A percentile compares a stretch with the other conserved stretches of the same genome.
Evolutionary conservation across 1,140 invertebrate species (phyloP).

Genomic region (Araneus ventricosus): DNA sequence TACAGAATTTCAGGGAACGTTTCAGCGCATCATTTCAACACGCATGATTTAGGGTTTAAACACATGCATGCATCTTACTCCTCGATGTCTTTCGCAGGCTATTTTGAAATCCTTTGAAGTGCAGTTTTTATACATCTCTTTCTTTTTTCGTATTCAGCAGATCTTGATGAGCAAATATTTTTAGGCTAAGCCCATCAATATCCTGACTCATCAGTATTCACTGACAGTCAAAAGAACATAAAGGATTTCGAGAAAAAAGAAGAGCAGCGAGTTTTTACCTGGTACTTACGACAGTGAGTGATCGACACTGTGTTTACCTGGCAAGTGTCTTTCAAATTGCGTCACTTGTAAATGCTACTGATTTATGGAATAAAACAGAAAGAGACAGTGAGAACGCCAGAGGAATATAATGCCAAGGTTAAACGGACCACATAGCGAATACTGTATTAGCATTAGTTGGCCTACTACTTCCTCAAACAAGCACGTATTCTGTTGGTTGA

Average conservation of each 20-base stretch:
- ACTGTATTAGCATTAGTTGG: slow-evolving; percentile 23
- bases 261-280: background rate
- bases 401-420: slow-evolving; percentile 59
- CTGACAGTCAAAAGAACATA: background rate
- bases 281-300: slow-evolving; percentile 33
- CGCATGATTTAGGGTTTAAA: background rate
- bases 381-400: slow-evolving; percentile 11
- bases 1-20: background rate
- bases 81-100: background rate
- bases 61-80: background rate
- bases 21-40: slow-evolving; percentile 3
- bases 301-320: slow-evolving; percentile 39
- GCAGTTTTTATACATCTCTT: background rate
- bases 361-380: slow-evolving; percentile 29
- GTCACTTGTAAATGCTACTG: slow-evolving; percentile 54
- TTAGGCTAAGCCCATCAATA: slow-evolving; percentile 16
- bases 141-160: background rate
- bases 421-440: slow-evolving; percentile 29
- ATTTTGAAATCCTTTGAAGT: slow-evolving; percentile 16
- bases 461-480: slow-evolving; percentile 22
- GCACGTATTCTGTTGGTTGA: slow-evolving; percentile 47
- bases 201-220: slow-evolving; percentile 33
- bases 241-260: background rate
- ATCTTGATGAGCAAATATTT: background rate
- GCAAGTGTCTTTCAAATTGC: slow-evolving; percentile 42